phyloP scores from a whole-genome alignment of 2,888 invertebrate species.

The Hedya salicella region DNA sequence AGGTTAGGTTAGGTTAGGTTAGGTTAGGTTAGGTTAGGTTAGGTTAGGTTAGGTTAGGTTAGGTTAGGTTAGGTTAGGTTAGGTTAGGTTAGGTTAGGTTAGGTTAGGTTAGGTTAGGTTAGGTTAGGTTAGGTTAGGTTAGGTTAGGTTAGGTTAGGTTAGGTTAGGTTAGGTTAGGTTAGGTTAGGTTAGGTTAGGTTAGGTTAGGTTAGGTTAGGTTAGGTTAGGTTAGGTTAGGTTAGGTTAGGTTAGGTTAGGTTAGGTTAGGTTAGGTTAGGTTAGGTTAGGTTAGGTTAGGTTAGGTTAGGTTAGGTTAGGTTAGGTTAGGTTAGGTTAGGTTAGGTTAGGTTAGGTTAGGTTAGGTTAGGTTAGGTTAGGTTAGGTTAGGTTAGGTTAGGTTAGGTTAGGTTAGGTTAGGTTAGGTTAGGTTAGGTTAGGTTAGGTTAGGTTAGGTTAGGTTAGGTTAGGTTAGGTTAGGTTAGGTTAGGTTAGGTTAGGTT shows the following conservation, averaged over 20 bases:
- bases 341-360: conserved; percentile 42
- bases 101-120: conserved; percentile 42
- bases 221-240: conserved; percentile 39
- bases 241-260: conserved; percentile 43
- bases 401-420: conserved; percentile 43
- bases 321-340: conserved; percentile 43
- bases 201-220: conserved; percentile 41
- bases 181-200: conserved; percentile 41
- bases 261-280: conserved; percentile 43
- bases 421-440: conserved; percentile 43
- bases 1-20: conserved; percentile 13
- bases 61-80: too few relatives aligned
- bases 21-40: too few relatives aligned
- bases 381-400: conserved; percentile 43
- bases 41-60: too few relatives aligned
- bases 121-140: conserved; percentile 41
- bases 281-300: conserved; percentile 43
- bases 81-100: conserved; percentile 39
- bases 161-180: conserved; percentile 43
- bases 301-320: conserved; percentile 42
- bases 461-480: conserved; percentile 43
- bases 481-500: conserved; percentile 43
- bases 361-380: conserved; percentile 42
- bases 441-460: conserved; percentile 43
- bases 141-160: conserved; percentile 43